Base-by-base conservation (phyloP, 2,113 vertebrate species). In the Illadopsis cleaveri region DNA sequence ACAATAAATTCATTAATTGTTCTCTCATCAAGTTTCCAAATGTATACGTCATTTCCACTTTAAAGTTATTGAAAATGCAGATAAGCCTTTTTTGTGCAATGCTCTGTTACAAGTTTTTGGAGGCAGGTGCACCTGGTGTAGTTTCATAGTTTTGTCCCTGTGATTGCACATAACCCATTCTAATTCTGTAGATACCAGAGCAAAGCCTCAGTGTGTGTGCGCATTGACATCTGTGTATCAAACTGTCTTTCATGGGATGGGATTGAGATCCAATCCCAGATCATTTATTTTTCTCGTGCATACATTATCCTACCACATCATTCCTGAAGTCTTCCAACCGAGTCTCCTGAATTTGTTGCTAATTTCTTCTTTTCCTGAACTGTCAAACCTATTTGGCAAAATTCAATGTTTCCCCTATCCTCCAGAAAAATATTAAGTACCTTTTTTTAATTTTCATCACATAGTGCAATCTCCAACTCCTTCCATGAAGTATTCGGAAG, bases 221-320 rank as follows among this genome's bases (percentile, higher is more conserved):
- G 0, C 38, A 12, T 12, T 47, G 64, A 33, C 12, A 18, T 42
- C 9, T 24, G 1, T 31, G 4, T 77, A 33, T 56, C 51, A 50
- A 66, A 38, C 10, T 62, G 18, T 27, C 15, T 86, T 68, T 51
- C 18, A 11, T 35, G 45, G 40, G 3, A 12, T 76, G 42, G 24
- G 21, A 64, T 45, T 54, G 13, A 12, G 27, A 47, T 22, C 10
- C n/a, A 60, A 0, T 60, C 42, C 22, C 17, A 69, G 42, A 44
- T 50, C 0, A 11, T 61, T n/a, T 61, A 1, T 51, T 31, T 65
- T 65, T 76, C 11, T 45, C 23, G 5, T 4, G 1, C 11, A 1
- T 72, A 23, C 5, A 4, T 28, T 7, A 15, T 72, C 10, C 27
- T n/a, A 37, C 37, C 4, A 3, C 9, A 6, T 53, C 0, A 0